A percentile compares a stretch with the other conserved stretches of the same genome.
phyloP scores from a whole-genome alignment of 2,113 vertebrate genomes.

The Alligator sinensis region DNA sequence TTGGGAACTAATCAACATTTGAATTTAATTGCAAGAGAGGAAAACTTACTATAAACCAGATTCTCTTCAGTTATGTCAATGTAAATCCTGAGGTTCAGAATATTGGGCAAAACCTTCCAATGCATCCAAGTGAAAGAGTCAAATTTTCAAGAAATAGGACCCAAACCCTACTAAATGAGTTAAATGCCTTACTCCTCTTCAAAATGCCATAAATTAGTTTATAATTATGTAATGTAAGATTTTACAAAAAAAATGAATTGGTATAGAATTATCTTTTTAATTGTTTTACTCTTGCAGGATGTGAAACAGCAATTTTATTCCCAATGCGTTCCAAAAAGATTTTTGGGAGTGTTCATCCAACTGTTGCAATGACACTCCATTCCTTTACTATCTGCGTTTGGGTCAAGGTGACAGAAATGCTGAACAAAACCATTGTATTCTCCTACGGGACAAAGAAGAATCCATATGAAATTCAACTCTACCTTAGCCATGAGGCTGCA shows the following conservation, averaged over 20 bases:
- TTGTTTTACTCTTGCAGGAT: slow-evolving; percentile 79
- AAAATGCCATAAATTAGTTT: rapidly evolving
- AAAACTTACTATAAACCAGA: not conserved
- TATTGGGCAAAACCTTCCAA: not conserved
- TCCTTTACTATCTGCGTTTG: slow-evolving; percentile 91
- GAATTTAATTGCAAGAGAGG: not conserved
- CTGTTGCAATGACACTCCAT: slow-evolving; percentile 74
- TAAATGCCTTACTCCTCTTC: not conserved
- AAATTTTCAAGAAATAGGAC: not conserved
- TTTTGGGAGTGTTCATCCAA: slow-evolving; percentile 85
- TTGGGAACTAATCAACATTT: not conserved
- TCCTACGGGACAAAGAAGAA: slow-evolving; percentile 91
- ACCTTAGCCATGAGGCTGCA: slow-evolving; percentile 77
- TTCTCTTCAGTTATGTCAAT: not conserved
- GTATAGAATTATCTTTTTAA: not conserved
- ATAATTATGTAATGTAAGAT: too few relatives aligned
- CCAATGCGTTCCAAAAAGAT: slow-evolving; percentile 94
- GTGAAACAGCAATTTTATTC: slow-evolving; percentile 91
- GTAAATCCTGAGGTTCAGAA: not conserved
- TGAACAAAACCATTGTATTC: slow-evolving; percentile 91
- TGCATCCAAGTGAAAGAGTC: not conserved
- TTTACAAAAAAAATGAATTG: not conserved
- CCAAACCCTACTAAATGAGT: not conserved
- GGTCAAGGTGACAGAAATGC: slow-evolving; percentile 85
- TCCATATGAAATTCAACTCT: slow-evolving; percentile 92